phyloP scores from a whole-genome alignment of 1,140 invertebrate genomes.

The Saccostrea cuccullata region DNA sequence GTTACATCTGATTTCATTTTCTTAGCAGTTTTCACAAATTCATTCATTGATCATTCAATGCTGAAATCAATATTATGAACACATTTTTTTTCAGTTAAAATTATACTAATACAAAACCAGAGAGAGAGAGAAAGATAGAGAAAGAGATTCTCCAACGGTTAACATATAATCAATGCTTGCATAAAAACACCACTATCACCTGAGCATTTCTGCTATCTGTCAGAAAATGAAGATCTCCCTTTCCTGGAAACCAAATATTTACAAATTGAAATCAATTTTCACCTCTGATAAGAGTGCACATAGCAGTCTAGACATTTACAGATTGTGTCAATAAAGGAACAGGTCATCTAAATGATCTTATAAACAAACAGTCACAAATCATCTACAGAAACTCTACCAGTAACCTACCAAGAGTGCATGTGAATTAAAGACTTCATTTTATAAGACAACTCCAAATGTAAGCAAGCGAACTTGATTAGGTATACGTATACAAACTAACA shows the following conservation, averaged over 20 bases:
- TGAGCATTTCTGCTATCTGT: background rate
- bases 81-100: too few relatives aligned
- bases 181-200: background rate
- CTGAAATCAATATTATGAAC: too few relatives aligned
- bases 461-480: too few relatives aligned
- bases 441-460: too few relatives aligned
- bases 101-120: background rate
- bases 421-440: too few relatives aligned
- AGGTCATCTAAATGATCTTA: background rate
- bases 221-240: background rate
- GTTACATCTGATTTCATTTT: too few relatives aligned
- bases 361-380: background rate
- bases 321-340: background rate
- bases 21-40: too few relatives aligned
- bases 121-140: background rate
- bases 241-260: background rate
- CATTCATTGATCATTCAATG: background rate
- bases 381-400: background rate
- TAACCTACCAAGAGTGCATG: background rate
- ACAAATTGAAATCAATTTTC: slow-evolving; percentile 9
- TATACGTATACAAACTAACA: too few relatives aligned
- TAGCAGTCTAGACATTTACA: background rate
- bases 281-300: background rate
- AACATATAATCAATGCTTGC: background rate
- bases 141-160: too few relatives aligned